A percentile compares a stretch with the other conserved stretches of the same genome.
Evolutionary conservation across 2,113 vertebrate species (phyloP).

Genomic region (Elgaria multicarinata): DNA sequence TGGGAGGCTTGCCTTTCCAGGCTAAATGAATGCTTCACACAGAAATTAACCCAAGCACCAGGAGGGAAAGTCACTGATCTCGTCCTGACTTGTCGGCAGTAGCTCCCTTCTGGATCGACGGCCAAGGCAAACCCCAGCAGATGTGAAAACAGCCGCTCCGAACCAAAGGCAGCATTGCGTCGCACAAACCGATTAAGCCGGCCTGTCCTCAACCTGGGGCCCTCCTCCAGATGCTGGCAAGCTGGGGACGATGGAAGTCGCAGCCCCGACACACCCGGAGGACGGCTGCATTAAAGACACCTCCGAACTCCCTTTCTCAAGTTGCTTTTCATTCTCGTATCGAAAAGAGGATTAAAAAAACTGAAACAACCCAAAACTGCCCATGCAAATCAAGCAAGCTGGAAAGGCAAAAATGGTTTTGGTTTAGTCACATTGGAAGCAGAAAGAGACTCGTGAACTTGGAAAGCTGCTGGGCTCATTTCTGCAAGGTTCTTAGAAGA

Average conservation of each 20-base stretch:
- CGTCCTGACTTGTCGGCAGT: conserved; percentile 14
- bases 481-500: neutral
- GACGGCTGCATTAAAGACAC: neutral
- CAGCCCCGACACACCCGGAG: neutral
- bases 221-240: neutral
- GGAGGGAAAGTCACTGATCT: neutral
- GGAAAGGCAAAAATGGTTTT: neutral
- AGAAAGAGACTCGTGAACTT: neutral
- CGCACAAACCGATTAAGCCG: neutral
- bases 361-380: neutral
- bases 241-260: neutral
- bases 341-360: neutral
- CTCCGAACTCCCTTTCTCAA: neutral
- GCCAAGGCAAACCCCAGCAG: neutral
- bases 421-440: neutral
- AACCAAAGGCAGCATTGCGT: neutral
- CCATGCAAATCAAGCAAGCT: neutral
- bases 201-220: too few species aligned
- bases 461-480: neutral
- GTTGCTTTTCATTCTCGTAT: neutral
- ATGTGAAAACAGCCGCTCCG: neutral
- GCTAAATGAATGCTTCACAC: accelerated
- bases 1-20: conserved; percentile 14
- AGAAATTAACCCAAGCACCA: neutral
- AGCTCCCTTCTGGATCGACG: conserved; percentile 16